phyloP scores from a whole-genome alignment of 2,888 invertebrate genomes.

The Himalopsyche japonica region DNA sequence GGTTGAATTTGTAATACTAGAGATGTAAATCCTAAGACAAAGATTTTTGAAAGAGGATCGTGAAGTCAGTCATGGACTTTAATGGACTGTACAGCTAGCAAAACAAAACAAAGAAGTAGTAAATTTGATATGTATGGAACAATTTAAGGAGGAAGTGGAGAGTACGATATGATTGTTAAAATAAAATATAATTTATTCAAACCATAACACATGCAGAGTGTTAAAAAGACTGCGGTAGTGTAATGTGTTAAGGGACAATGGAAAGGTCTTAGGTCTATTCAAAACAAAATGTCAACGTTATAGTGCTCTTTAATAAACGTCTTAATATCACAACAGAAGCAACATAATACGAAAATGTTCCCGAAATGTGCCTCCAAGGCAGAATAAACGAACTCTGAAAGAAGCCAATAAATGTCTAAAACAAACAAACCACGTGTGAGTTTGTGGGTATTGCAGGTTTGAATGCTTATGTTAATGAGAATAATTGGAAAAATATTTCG shows the following conservation, averaged over 20 bases:
- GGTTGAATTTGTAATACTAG: too few relatives aligned
- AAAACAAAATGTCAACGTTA: neutral
- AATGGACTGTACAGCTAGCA: too few relatives aligned
- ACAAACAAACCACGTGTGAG: neutral
- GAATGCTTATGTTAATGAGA: too few relatives aligned
- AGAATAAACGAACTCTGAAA: neutral
- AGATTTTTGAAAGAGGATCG: too few relatives aligned
- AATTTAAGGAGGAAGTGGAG: too few relatives aligned
- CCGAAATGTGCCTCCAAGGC: neutral
- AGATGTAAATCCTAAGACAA: too few relatives aligned
- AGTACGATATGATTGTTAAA: too few relatives aligned
- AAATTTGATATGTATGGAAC: too few relatives aligned
- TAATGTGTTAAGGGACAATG: neutral
- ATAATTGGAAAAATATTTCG: too few relatives aligned
- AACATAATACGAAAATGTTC: neutral
- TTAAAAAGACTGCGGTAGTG: neutral
- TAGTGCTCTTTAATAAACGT: neutral
- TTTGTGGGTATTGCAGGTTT: too few relatives aligned
- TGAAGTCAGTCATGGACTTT: too few relatives aligned
- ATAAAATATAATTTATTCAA: neutral
- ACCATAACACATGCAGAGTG: neutral
- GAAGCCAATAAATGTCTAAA: neutral
- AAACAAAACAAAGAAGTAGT: too few relatives aligned
- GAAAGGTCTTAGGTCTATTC: neutral
- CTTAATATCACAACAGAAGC: neutral